Evolutionary conservation across 2,888 invertebrate species (phyloP).

Genomic region (Erebia palarica): DNA sequence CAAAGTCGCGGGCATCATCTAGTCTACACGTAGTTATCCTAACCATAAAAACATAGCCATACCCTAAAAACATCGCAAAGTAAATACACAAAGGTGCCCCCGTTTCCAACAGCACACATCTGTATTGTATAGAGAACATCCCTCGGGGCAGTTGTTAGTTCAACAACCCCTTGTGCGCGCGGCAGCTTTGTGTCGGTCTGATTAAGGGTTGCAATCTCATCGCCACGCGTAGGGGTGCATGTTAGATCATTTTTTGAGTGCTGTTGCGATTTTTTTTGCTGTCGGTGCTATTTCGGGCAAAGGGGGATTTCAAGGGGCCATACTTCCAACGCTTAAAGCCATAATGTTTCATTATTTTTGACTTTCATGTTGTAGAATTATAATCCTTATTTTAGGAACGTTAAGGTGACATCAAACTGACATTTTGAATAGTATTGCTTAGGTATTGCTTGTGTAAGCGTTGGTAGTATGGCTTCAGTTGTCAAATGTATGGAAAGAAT

Average conservation of each 20-base stretch:
- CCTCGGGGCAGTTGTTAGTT: constrained; percentile 31
- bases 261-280: background rate
- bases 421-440: too few relatives aligned
- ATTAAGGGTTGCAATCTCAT: constrained; percentile 40
- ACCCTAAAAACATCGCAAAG: background rate
- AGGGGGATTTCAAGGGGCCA: too few relatives aligned
- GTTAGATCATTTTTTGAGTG: constrained; percentile 13
- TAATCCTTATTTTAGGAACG: too few relatives aligned
- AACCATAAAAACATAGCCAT: background rate
- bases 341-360: too few relatives aligned
- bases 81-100: constrained; percentile 8
- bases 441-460: too few relatives aligned
- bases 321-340: too few relatives aligned
- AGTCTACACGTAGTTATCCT: too few relatives aligned
- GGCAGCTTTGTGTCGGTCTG: constrained; percentile 38
- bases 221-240: constrained; percentile 27
- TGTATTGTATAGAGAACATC: constrained; percentile 17
- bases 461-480: too few relatives aligned
- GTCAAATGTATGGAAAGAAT: too few relatives aligned
- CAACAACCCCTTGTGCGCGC: constrained; percentile 35
- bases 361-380: too few relatives aligned
- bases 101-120: constrained; percentile 2
- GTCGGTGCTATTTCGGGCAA: background rate
- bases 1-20: too few relatives aligned
- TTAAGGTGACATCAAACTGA: too few relatives aligned